Evolutionary conservation across 2,888 invertebrate genomes (phyloP).

Genomic region (Caenorhabditis zanzibari): DNA sequence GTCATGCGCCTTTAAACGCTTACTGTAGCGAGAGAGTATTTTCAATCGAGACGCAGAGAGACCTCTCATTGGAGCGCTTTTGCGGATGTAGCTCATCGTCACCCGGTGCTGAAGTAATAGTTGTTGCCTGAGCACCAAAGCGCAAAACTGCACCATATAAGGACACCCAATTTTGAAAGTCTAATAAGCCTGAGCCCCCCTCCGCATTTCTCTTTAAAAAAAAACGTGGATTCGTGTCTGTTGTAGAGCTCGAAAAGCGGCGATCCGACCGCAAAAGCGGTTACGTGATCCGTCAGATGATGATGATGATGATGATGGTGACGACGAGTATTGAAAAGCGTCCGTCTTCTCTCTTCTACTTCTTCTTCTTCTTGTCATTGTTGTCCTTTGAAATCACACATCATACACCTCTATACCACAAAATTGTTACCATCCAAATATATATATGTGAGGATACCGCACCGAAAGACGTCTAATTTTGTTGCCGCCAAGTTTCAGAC

Average conservation of each 20-base stretch:
- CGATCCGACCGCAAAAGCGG: slow-evolving; percentile 44
- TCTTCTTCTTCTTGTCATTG: not conserved
- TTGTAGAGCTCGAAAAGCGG: slow-evolving; percentile 33
- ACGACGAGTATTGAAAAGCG: slow-evolving; percentile 22
- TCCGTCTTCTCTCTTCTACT: not conserved
- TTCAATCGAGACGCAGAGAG: no score
- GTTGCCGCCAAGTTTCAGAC: slow-evolving; percentile 13
- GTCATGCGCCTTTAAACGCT: no score
- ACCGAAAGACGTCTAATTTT: slow-evolving; percentile 3
- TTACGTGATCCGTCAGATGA: slow-evolving; percentile 41
- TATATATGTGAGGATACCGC: slow-evolving; percentile 2
- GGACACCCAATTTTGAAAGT: not conserved
- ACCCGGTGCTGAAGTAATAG: no score
- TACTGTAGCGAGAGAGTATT: no score
- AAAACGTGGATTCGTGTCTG: not conserved
- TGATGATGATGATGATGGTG: no score
- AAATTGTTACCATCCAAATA: not conserved
- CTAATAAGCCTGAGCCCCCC: not conserved
- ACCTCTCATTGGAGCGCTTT: no score
- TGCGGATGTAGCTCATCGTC: no score
- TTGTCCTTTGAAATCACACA: not conserved
- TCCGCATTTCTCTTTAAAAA: not conserved
- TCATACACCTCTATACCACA: no score
- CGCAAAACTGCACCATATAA: no score
- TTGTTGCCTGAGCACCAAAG: no score